Base-by-base conservation (phyloP, 2,113 vertebrate species). In the Vimba vimba region DNA sequence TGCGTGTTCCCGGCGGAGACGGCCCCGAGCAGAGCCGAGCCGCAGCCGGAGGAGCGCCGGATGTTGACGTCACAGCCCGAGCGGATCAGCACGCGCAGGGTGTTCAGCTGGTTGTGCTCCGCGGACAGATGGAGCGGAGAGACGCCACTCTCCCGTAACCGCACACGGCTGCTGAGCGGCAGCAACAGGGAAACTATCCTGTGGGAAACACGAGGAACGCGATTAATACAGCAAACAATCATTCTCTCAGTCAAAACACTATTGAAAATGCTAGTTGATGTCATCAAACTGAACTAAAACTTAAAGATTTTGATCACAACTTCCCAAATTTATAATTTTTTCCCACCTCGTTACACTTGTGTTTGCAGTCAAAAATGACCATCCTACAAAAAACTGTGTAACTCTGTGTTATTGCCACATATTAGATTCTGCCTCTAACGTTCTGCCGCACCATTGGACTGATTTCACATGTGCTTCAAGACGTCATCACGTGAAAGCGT, bases 121-220 rank as follows among this genome's bases (percentile, higher is more conserved):
- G 97, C 97, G 0, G 97, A 97, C 78, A 99, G 88, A 91, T 99
- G 97, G 84, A 99, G 94, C 33, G 98, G 98, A 87, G 96, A 98
- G 93, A 99, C 94, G 62, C 96, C 95, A 0, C 97, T 97, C 12
- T 97, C 93, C 75, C 96, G 97, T 83, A 98, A 87, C 4, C 95
- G 94, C 36, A 94, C 94, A 74, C 97, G 96, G 82, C 98, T 98
- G 1, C 96, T 99, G 88, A 97, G 96, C 0, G 98, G 96, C 85
- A 98, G 93, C 57, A 99, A 93, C 94, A 96, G 92, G 85, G 95
- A 95, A 69, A 99, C 96, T 74, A 98, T 96, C 91, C 98, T 99
- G 88, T 25, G 88, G 50, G 21, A 10, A 3, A 73, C 55, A 85
- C 2, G 25, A 43, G 39, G 13, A 25, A 21, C 4, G 9, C 23